Evolutionary conservation across 2,797 vertebrate species (phyloP).

Genomic region (Acestrorhynchus altus): DNA sequence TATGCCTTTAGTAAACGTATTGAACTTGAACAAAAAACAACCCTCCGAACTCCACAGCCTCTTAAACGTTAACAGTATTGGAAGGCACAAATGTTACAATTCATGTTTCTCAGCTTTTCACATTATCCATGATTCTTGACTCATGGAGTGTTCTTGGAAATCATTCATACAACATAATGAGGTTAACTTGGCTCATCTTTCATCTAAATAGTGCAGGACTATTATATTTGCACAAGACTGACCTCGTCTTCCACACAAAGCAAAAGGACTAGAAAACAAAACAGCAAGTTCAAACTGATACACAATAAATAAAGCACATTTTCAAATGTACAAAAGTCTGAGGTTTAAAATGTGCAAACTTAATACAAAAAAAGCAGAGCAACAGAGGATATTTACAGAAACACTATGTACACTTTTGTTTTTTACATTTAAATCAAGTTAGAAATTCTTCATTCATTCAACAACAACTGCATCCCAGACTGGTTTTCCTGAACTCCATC

Average conservation of each 20-base stretch:
- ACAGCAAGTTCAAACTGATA: constrained; percentile 38
- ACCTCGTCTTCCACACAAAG: constrained; percentile 1
- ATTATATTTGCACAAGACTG: not conserved
- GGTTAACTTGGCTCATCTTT: constrained; percentile 33
- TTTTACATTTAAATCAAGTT: constrained; percentile 21
- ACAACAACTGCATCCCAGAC: not conserved
- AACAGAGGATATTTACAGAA: constrained; percentile 62
- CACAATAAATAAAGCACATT: constrained; percentile 67
- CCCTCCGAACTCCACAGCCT: no score
- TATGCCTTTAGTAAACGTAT: not conserved
- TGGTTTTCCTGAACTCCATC: not conserved
- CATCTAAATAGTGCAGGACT: constrained; percentile 11
- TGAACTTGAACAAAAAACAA: no score
- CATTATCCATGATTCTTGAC: not conserved
- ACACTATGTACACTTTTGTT: constrained; percentile 57
- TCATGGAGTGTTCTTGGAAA: not conserved
- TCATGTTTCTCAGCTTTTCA: not conserved
- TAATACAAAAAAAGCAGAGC: constrained; percentile 57
- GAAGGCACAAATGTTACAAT: constrained; percentile 34
- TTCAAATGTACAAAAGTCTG: constrained; percentile 59
- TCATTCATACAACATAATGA: not conserved
- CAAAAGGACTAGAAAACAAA: constrained; percentile 54
- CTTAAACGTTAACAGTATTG: no score
- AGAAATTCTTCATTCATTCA: constrained; percentile 1
- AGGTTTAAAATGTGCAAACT: constrained; percentile 62